Conservation (phyloP, 2,888 invertebrate species). For the Merodon equestris region DNA sequence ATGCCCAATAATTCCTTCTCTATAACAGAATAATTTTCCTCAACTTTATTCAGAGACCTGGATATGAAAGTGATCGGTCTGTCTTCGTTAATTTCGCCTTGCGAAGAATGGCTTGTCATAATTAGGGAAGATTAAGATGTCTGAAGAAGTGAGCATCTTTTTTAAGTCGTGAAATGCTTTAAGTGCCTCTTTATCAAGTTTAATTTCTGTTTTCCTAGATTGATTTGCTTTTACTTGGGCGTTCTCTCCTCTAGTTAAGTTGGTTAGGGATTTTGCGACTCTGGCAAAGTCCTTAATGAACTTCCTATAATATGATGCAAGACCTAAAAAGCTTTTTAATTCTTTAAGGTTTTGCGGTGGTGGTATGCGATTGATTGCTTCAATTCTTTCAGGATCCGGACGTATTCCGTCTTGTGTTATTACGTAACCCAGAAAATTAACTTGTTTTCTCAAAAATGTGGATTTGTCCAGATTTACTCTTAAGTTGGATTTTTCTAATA, state of each 20-base stretch:
- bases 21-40: conserved; percentile 14
- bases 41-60: conserved; percentile 25
- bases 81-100: conserved; percentile 6
- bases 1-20: conserved; percentile 6
- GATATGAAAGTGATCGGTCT: conserved; percentile 16
- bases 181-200: neutral
- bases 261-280: conserved; percentile 18
- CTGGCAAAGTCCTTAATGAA: conserved; percentile 36
- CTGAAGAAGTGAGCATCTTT: conserved; percentile 8
- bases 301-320: conserved; percentile 16
- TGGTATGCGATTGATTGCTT: neutral
- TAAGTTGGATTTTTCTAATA: conserved; percentile 18
- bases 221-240: conserved; percentile 10
- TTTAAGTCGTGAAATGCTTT: conserved; percentile 14
- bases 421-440: conserved; percentile 16
- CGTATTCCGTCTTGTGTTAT: conserved; percentile 18
- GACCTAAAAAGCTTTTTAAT: conserved; percentile 16
- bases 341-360: conserved; percentile 14
- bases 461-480: conserved; percentile 21
- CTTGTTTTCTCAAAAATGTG: neutral
- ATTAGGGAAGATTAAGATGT: conserved; percentile 21
- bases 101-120: conserved; percentile 18
- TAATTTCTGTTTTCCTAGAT: conserved; percentile 5
- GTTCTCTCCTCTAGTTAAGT: conserved; percentile 9
- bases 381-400: conserved; percentile 5